A percentile compares a stretch with the other conserved stretches of the same genome.
These are phyloP conservation scores for human (Homo sapiens) DNA, from an alignment of 2,113 vertebrate genomes.

Conservation along the genomic window DNA sequence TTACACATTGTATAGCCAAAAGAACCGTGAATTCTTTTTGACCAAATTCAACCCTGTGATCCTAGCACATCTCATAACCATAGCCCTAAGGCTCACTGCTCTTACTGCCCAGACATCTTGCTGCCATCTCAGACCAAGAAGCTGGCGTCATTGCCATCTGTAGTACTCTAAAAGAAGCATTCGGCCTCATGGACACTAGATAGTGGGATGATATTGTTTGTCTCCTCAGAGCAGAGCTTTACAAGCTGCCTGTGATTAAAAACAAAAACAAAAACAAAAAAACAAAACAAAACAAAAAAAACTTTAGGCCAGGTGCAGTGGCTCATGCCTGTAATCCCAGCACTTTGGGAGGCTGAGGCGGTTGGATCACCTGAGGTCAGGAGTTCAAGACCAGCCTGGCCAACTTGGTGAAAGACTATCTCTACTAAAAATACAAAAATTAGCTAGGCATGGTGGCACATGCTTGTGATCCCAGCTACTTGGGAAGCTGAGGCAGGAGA, in stretches of 20 bases:
- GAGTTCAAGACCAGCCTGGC: too few relatives aligned
- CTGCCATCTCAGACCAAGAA: neutral
- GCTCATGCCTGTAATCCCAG: too few relatives aligned
- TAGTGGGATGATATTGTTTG: neutral
- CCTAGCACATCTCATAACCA: neutral
- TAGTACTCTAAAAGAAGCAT: neutral
- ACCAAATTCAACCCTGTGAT: neutral
- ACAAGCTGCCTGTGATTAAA: neutral
- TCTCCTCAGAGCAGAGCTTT: neutral
- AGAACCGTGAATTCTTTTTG: neutral
- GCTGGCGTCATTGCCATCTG: neutral
- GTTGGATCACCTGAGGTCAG: too few relatives aligned
- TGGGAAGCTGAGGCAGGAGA: too few relatives aligned
- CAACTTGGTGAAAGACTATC: too few relatives aligned
- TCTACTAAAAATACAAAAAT: too few relatives aligned
- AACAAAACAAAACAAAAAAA: too few relatives aligned
- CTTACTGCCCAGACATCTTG: neutral
- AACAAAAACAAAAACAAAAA: too few relatives aligned
- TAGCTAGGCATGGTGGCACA: too few relatives aligned
- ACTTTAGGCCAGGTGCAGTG: too few relatives aligned
- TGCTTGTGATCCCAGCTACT: too few relatives aligned
- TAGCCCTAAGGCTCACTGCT: accelerated
- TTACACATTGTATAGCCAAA: neutral
- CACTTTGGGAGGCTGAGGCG: too few relatives aligned
- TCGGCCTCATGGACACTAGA: neutral